Evolutionary conservation across 2,888 invertebrate species (phyloP).

Genomic region (Leuctra nigra): DNA sequence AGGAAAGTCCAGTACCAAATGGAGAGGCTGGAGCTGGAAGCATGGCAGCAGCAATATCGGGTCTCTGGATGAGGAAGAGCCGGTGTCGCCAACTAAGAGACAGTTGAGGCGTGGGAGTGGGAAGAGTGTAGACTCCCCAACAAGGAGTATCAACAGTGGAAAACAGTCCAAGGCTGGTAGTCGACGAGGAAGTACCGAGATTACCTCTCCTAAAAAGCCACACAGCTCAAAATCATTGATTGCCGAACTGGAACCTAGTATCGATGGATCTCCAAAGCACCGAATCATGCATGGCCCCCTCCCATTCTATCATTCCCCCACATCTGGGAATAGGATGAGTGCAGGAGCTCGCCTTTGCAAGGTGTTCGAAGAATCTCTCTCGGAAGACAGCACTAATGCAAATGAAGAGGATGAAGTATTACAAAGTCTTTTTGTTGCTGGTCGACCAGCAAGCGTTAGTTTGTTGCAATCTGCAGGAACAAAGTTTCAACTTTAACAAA

Average conservation of each 20-base stretch:
- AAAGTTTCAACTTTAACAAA: conserved; percentile 17
- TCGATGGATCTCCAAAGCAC: conserved; percentile 18
- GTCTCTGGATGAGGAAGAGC: conserved; percentile 21
- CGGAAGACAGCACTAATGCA: conserved; percentile 4
- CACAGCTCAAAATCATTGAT: neutral
- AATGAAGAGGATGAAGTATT: conserved; percentile 27
- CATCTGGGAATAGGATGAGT: conserved; percentile 35
- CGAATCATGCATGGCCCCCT: neutral
- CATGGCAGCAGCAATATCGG: conserved; percentile 11
- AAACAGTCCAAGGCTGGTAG: conserved; percentile 7
- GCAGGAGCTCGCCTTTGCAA: conserved; percentile 39
- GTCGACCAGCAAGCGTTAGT: conserved; percentile 27
- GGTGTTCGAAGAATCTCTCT: conserved; percentile 38
- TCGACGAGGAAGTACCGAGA: conserved; percentile 7
- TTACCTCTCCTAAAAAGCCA: conserved; percentile 5
- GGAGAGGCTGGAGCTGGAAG: conserved; percentile 23
- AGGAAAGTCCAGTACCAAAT: conserved; percentile 14
- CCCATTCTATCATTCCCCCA: conserved; percentile 15
- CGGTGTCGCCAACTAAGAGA: conserved; percentile 3
- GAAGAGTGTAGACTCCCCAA: conserved; percentile 7
- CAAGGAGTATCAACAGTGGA: neutral
- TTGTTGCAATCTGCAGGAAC: conserved; percentile 20
- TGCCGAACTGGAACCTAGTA: neutral
- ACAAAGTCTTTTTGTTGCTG: conserved; percentile 24
- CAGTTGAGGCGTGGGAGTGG: conserved; percentile 3